A percentile compares a stretch with the other conserved stretches of the same genome.
Conservation (phyloP, 2,888 invertebrate genomes). For the Eupithecia vulgata region DNA sequence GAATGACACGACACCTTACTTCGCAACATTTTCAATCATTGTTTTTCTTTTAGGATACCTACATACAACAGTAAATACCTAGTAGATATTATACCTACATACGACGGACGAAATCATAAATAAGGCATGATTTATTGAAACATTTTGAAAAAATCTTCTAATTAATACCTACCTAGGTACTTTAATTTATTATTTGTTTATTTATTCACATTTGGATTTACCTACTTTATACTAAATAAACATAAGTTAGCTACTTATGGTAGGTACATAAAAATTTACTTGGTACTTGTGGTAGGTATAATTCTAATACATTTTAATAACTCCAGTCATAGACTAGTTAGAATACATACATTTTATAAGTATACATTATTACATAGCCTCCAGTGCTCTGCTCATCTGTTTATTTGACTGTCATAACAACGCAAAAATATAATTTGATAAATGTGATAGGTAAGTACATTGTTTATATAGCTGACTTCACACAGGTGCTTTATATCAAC, state of each 20-base stretch:
- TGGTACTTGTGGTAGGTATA: neutral
- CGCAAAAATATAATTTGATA: neutral
- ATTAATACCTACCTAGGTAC: neutral
- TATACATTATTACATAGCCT: no score
- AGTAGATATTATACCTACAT: neutral
- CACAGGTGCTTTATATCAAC: neutral
- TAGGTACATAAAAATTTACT: neutral
- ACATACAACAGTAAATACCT: neutral
- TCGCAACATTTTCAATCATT: neutral
- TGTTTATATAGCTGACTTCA: neutral
- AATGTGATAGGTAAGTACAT: neutral
- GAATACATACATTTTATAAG: no score
- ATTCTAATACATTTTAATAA: no score
- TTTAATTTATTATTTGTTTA: neutral
- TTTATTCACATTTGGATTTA: neutral
- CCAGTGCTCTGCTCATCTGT: neutral
- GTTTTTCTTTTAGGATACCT: neutral
- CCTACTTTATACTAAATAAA: neutral
- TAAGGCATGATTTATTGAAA: neutral
- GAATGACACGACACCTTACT: neutral
- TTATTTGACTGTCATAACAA: neutral
- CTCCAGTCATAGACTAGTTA: no score
- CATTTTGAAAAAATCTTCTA: neutral
- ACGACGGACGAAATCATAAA: neutral
- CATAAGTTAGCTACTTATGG: neutral